phyloP scores from a whole-genome alignment of 2,113 vertebrate species.

The Sarotherodon lohbergeri region DNA sequence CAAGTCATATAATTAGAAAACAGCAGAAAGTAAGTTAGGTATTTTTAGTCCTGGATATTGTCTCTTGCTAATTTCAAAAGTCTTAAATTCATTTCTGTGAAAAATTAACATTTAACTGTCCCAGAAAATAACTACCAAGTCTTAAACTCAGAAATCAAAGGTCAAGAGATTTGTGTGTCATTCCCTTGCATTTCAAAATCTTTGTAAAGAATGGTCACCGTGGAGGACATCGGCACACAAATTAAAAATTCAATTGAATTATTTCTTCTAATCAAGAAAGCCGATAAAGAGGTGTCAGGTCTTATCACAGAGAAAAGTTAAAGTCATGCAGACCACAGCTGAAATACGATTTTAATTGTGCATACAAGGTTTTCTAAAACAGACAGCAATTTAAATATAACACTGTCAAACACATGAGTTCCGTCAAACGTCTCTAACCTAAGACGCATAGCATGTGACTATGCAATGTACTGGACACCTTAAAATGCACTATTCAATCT shows the following conservation, averaged over 20 bases:
- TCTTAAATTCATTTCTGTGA: neutral
- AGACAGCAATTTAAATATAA: neutral
- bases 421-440: neutral
- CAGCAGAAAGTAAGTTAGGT: neutral
- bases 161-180: neutral
- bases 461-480: neutral
- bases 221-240: neutral
- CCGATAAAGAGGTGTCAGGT: neutral
- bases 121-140: accelerated
- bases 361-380: neutral
- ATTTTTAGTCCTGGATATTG: neutral
- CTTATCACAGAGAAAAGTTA: neutral
- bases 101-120: neutral
- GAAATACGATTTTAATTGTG: neutral
- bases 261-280: neutral
- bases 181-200: neutral
- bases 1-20: neutral
- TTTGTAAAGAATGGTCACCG: neutral
- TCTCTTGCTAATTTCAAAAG: neutral
- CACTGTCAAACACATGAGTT: neutral
- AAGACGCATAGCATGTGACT: neutral
- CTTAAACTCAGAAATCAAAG: neutral
- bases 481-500: neutral
- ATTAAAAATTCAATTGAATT: neutral
- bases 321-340: accelerated